These are phyloP conservation scores for Encarsia formosa DNA, from an alignment of 2,888 invertebrate genomes.

Conservation along the genomic window DNA sequence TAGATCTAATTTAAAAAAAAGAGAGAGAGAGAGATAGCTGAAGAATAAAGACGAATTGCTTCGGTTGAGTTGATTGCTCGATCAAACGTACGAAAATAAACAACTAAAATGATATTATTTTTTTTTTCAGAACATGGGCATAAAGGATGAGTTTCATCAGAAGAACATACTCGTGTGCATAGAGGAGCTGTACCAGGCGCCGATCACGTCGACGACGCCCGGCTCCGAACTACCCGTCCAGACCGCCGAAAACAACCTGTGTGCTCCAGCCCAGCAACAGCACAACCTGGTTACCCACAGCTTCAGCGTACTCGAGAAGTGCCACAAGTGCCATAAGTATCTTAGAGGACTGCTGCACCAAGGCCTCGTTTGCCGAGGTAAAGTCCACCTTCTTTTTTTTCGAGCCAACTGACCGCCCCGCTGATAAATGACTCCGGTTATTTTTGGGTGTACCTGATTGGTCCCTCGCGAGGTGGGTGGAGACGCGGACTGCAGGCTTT, in stretches of 20 bases:
- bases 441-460: no score
- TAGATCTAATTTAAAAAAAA: neutral
- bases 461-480: no score
- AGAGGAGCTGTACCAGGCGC: slow-evolving; percentile 58
- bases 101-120: no score
- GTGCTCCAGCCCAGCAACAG: slow-evolving; percentile 3
- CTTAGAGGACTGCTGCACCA: slow-evolving; percentile 67
- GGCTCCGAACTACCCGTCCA: slow-evolving; percentile 2
- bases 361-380: slow-evolving; percentile 67
- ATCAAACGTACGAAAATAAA: no score
- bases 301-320: slow-evolving; percentile 65
- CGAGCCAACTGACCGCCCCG: no score
- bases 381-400: neutral
- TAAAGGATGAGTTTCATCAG: slow-evolving; percentile 71
- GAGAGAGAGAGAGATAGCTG: no score
- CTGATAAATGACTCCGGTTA: no score
- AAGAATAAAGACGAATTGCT: no score
- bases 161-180: slow-evolving; percentile 65
- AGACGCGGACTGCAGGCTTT: no score
- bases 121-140: slow-evolving; percentile 65
- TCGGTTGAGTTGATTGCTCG: no score
- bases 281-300: slow-evolving; percentile 62
- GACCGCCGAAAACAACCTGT: neutral
- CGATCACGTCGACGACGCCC: slow-evolving; percentile 28
- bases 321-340: slow-evolving; percentile 70